Evolutionary conservation across 2,113 vertebrate genomes (phyloP), one percentile per base, ranked within the genome.

Genomic region (Myocastor coypus): DNA sequence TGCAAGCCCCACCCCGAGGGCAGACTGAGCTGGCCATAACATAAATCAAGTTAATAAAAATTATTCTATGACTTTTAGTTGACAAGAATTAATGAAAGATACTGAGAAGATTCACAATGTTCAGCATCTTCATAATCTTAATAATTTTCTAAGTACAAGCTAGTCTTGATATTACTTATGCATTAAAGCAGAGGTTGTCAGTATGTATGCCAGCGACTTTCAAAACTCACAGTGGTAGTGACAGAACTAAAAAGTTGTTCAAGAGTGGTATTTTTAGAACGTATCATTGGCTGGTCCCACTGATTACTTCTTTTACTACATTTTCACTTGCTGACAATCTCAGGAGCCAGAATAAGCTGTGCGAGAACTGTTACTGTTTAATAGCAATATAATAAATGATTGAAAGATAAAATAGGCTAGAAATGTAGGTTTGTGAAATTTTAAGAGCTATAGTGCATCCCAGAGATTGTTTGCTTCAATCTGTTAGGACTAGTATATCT

Each of bases 81-180:
- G 68, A 91, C 26, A 93, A 40, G 22, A 92, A 89, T 71, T 69
- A 32, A 92, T 85, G 55, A 94, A 82, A 82, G 71, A 28, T 90
- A 95, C 40, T 90, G 57, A 69, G 69, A 88, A 86, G 12, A 85
- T 87, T 61, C 0, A 2, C 78, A 26, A 80, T 92, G 32, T 83
- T 84, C 19, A 75, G 87, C 91, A 78, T 37, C 69, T 71, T 71
- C 7, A 37, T 71, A 69, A 81, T 64, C 8, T 83, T 89, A 95
- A 73, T 42, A 92, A 55, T 91, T 81, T 89, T 37, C 46, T 57
- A n/a, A 46, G 1, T 83, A 32, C 89, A 26, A 63, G 32, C 19
- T 13, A 69, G 9, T 92, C 1, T 73, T 86, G 55, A 26, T 93
- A 55, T 22, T 82, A 59, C 59, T 66, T 95, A 34, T 86, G 83